A percentile compares a stretch with the other conserved stretches of the same genome.
Evolutionary conservation across 2,888 invertebrate species (phyloP).

Genomic region (Didymodactylos carnosus): DNA sequence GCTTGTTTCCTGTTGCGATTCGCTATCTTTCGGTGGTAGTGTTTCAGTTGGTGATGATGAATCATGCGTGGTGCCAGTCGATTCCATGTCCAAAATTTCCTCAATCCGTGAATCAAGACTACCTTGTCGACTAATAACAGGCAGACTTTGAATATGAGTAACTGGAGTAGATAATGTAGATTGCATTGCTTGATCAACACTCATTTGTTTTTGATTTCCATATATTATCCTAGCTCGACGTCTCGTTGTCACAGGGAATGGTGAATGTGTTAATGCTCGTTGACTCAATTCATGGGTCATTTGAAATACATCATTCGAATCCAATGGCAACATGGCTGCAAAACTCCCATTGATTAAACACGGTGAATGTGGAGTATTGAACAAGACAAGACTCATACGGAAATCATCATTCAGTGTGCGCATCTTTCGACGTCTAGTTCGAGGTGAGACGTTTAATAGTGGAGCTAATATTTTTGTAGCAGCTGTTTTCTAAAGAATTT

Average conservation of each 20-base stretch:
- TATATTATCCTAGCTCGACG: neutral
- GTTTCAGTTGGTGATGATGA: too few relatives aligned
- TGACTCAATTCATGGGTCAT: conserved; percentile 10
- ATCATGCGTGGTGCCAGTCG: too few relatives aligned
- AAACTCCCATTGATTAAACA: conserved; percentile 11
- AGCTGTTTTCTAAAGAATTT: too few relatives aligned
- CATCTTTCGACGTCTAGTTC: neutral
- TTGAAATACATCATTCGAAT: neutral
- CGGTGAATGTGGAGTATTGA: conserved; percentile 10
- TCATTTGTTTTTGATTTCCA: neutral
- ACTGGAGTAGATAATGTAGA: neutral
- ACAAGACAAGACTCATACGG: conserved; percentile 4
- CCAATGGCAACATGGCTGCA: conserved; percentile 1
- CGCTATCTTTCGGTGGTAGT: too few relatives aligned
- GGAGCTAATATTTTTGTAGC: neutral
- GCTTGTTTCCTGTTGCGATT: too few relatives aligned
- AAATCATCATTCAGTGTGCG: neutral
- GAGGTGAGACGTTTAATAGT: neutral
- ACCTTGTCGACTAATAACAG: neutral
- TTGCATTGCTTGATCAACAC: neutral
- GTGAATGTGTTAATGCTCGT: conserved; percentile 1
- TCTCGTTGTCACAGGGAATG: conserved; percentile 8
- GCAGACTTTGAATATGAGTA: neutral
- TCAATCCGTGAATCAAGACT: conserved; percentile 13
- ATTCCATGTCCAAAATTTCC: conserved; percentile 14